Base-by-base conservation (phyloP, 2,797 vertebrate genomes). In the Neomorphus geoffroyi region DNA sequence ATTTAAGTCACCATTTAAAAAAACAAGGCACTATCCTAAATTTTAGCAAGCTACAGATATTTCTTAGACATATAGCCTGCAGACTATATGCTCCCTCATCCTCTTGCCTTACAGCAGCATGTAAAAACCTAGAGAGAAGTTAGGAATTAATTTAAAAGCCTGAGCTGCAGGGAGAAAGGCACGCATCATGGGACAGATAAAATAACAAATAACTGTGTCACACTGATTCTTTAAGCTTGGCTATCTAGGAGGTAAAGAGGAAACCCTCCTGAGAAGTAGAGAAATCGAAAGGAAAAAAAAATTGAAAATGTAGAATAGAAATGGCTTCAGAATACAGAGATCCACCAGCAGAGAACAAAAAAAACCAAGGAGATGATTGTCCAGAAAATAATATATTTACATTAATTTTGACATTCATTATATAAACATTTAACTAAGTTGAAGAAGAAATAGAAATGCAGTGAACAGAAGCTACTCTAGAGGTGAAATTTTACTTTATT, bases 201-300 rank as follows among this genome's bases (percentile, higher is more conserved):
- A 93, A 21, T 46, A 87, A 80, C 81, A 89, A 73, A 64, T 53
- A 90, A 73, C 58, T 65, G 22, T 80, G 73, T 91, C 62, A 79
- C 58, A 72, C 66, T 66, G 54, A 86, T 92, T 94, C 83, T 87
- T 91, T 92, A 87, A 92, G 39, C 58, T 32, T 72, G 35, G 16
- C 27, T 79, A 39, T 86, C 77, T 84, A 66, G 70, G 90, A 90
- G 24, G 80, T 62, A 60, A 94, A 79, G 46, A 84, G 58, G 13
- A 83, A 94, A 51, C 26, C 7, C n/a, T 72, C 12, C 24, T 65
- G 69, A 94, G 54, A 91, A 90, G 24, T 13, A 18, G 2, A 84
- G 51, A 80, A 94, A 84, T 84, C 54, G 72, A 90, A 84, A 80
- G 9, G 30, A 37, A 14, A 56, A 78, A 85, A 86, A 74, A 32